phyloP scores from a whole-genome alignment of 2,113 vertebrate genomes.

The Oophaga pumilio region DNA sequence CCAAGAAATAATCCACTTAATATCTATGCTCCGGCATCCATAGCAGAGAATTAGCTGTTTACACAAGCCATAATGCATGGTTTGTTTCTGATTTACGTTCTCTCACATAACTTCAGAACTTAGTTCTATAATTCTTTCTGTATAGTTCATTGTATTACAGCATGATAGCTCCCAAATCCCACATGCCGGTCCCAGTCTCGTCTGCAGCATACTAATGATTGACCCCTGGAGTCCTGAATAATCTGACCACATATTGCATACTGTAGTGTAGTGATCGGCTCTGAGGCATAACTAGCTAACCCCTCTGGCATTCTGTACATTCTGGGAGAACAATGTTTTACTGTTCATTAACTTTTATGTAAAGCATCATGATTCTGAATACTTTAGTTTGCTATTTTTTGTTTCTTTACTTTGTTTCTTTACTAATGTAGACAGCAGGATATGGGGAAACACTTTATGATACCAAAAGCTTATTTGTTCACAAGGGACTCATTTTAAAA shows the following conservation, averaged over 20 bases:
- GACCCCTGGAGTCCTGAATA: slow-evolving; percentile 36
- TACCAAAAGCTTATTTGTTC: neutral
- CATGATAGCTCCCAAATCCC: slow-evolving; percentile 35
- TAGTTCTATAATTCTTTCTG: slow-evolving; percentile 46
- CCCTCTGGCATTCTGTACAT: slow-evolving; percentile 47
- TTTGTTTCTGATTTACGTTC: slow-evolving; percentile 8
- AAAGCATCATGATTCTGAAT: neutral
- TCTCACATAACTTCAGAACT: slow-evolving; percentile 43
- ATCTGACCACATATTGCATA: slow-evolving; percentile 23
- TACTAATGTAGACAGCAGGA: neutral
- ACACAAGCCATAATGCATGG: slow-evolving; percentile 26
- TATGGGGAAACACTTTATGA: neutral
- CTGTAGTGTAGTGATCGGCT: neutral
- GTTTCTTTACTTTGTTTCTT: neutral
- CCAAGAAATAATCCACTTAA: slow-evolving; percentile 22
- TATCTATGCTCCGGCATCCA: neutral
- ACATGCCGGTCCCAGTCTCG: slow-evolving; percentile 24
- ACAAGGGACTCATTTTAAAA: too few relatives aligned
- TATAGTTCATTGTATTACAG: slow-evolving; percentile 50
- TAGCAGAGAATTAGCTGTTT: slow-evolving; percentile 26
- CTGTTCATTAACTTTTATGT: slow-evolving; percentile 53
- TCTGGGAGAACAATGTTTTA: slow-evolving; percentile 42
- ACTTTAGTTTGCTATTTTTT: neutral
- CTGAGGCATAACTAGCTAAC: slow-evolving; percentile 41
- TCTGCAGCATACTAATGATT: slow-evolving; percentile 41